phyloP scores from a whole-genome alignment of 2,797 vertebrate genomes.

The Sarcophilus harrisii region DNA sequence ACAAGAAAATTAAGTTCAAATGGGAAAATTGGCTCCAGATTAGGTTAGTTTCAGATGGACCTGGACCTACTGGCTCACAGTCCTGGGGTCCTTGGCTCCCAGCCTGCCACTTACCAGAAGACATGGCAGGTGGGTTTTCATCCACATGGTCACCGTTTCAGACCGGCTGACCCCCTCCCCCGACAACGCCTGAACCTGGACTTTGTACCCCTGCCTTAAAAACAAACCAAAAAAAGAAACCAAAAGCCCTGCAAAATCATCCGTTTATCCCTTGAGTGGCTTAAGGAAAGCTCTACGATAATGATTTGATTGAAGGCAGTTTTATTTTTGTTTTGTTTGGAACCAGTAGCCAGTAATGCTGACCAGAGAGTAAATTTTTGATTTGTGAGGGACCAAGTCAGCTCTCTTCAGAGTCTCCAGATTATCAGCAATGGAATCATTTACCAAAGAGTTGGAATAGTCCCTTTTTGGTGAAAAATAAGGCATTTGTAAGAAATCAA shows the following conservation, averaged over 20 bases:
- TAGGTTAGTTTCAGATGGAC: slow-evolving; percentile 53
- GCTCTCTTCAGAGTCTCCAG: not conserved
- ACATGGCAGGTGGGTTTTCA: not conserved
- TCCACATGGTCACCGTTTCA: slow-evolving; percentile 23
- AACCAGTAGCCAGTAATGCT: not conserved
- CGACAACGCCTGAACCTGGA: not conserved
- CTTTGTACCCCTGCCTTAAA: not conserved
- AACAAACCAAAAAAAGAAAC: not conserved
- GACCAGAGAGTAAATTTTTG: not conserved
- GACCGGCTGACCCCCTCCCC: not conserved
- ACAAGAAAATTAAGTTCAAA: slow-evolving; percentile 61
- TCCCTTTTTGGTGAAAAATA: not conserved
- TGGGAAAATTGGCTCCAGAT: slow-evolving; percentile 43
- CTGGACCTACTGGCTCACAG: not conserved
- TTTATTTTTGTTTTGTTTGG: not conserved
- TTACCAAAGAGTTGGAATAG: not conserved
- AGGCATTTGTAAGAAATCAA: not conserved
- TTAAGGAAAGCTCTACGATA: not conserved
- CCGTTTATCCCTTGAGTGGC: not conserved
- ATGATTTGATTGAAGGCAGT: not conserved
- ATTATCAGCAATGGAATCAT: not conserved
- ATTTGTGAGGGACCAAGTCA: not conserved
- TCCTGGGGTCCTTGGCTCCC: slow-evolving; percentile 42
- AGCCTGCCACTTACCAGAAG: slow-evolving; percentile 62
- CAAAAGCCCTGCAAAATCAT: not conserved